Percentiles rank a stretch among this genome's conserved stretches.
Evolutionary conservation across 2,797 vertebrate genomes (phyloP).

Genomic region (Taeniopygia guttata): DNA sequence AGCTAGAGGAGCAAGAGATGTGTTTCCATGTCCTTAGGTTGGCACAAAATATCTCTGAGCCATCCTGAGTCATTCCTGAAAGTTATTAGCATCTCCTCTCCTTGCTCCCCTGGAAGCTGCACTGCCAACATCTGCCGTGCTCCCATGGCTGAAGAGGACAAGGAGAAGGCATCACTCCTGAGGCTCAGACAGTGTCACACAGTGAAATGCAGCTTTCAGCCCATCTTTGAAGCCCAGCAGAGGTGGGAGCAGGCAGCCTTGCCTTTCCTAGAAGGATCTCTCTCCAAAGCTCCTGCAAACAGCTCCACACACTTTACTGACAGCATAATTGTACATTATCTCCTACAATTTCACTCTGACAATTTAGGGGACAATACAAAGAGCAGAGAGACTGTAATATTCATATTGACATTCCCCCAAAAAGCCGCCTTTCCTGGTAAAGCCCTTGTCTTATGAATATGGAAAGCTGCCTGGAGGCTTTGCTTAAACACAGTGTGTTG

Average conservation of each 20-base stretch:
- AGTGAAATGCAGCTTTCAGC: neutral
- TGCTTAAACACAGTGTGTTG: neutral
- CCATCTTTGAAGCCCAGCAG: neutral
- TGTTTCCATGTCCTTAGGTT: neutral
- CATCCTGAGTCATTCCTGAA: neutral
- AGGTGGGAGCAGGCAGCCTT: neutral
- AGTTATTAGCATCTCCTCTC: neutral
- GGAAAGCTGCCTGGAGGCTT: slow-evolving; percentile 34
- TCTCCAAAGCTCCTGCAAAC: neutral
- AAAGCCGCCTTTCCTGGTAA: neutral
- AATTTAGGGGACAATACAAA: neutral
- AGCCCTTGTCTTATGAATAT: slow-evolving; percentile 41
- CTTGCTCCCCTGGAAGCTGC: neutral
- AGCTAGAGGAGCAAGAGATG: neutral
- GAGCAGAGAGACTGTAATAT: slow-evolving; percentile 36
- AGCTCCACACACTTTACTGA: neutral
- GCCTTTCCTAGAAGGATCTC: neutral
- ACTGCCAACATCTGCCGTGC: neutral
- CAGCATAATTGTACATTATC: slow-evolving; percentile 37
- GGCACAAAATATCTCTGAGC: neutral
- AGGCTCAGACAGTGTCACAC: neutral
- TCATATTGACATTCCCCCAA: slow-evolving; percentile 32
- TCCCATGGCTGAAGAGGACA: neutral
- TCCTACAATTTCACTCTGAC: neutral
- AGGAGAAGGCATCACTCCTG: accelerated